These are phyloP conservation scores for Pampus argenteus DNA, from an alignment of 2,797 vertebrate species.

Conservation along the genomic window DNA sequence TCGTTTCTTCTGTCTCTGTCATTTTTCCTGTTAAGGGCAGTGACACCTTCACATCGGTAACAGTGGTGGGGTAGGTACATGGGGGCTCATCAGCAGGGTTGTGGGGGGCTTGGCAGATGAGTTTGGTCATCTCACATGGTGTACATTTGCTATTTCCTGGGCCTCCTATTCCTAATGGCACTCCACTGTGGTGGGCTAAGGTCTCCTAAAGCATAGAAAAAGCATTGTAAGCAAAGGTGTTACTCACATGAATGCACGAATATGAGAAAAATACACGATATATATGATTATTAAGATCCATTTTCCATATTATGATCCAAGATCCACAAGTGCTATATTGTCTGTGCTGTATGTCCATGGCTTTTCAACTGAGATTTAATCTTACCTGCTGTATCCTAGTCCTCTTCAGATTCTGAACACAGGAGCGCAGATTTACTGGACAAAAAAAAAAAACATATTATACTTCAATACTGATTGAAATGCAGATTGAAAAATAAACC, in stretches of 20 bases:
- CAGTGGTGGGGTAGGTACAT: slow-evolving; percentile 59
- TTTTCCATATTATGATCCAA: no score
- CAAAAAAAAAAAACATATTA: slow-evolving; percentile 31
- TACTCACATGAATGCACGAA: background rate
- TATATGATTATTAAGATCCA: background rate
- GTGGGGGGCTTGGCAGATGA: slow-evolving; percentile 73
- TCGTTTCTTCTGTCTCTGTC: slow-evolving; percentile 25
- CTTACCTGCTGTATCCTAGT: slow-evolving; percentile 86
- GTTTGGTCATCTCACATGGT: slow-evolving; percentile 79
- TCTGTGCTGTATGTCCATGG: background rate
- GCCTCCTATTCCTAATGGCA: slow-evolving; percentile 41
- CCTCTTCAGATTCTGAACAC: slow-evolving; percentile 87
- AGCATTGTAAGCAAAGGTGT: background rate
- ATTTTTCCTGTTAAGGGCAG: slow-evolving; percentile 46
- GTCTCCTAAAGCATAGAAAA: slow-evolving; percentile 77
- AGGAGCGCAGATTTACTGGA: slow-evolving; percentile 85
- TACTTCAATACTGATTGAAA: slow-evolving; percentile 18
- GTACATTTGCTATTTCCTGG: slow-evolving; percentile 65
- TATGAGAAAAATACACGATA: background rate
- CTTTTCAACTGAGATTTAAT: slow-evolving; percentile 12
- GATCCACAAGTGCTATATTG: background rate
- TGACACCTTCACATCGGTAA: slow-evolving; percentile 49
- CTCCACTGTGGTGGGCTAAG: slow-evolving; percentile 77
- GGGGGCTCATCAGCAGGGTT: slow-evolving; percentile 54
- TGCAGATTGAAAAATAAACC: background rate